These are phyloP conservation scores for Botrylloides violaceus DNA, from an alignment of 23 tunicate species.

Conservation along the genomic window DNA sequence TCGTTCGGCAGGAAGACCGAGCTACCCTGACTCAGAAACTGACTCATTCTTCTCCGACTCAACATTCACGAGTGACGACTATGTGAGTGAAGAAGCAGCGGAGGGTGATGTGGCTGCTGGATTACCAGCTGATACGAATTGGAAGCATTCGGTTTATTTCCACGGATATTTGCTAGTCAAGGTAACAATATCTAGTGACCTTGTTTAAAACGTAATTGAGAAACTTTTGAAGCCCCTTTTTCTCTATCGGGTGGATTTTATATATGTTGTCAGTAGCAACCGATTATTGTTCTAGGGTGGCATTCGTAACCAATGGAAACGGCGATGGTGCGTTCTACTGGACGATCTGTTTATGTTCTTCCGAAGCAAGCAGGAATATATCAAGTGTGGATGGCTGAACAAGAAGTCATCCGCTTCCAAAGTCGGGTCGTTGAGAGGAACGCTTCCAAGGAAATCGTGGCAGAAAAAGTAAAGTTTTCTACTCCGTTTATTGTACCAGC, in stretches of 20 bases:
- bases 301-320: slow-evolving; percentile 79
- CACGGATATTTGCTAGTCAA: slow-evolving; percentile 66
- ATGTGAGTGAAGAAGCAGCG: slow-evolving; percentile 17
- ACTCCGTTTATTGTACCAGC: not conserved
- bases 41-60: slow-evolving; percentile 74
- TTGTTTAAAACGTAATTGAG: too few relatives aligned
- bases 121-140: slow-evolving; percentile 24
- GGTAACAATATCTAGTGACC: too few relatives aligned
- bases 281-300: slow-evolving; percentile 81
- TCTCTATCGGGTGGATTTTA: too few relatives aligned
- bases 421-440: slow-evolving; percentile 64
- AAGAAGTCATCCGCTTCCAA: slow-evolving; percentile 41
- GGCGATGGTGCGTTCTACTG: slow-evolving; percentile 77
- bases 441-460: slow-evolving; percentile 73
- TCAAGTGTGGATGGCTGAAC: slow-evolving; percentile 83
- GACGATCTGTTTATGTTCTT: slow-evolving; percentile 86
- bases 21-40: slow-evolving; percentile 80
- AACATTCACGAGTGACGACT: slow-evolving; percentile 58
- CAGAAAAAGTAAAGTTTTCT: slow-evolving; percentile 54
- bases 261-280: too few relatives aligned
- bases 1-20: slow-evolving; percentile 31
- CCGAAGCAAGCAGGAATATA: slow-evolving; percentile 82
- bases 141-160: slow-evolving; percentile 74
- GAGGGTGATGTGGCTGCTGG: slow-evolving; percentile 15
- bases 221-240: too few relatives aligned